Conservation (phyloP, 2,113 vertebrate genomes). For the Gymnogyps californianus region DNA sequence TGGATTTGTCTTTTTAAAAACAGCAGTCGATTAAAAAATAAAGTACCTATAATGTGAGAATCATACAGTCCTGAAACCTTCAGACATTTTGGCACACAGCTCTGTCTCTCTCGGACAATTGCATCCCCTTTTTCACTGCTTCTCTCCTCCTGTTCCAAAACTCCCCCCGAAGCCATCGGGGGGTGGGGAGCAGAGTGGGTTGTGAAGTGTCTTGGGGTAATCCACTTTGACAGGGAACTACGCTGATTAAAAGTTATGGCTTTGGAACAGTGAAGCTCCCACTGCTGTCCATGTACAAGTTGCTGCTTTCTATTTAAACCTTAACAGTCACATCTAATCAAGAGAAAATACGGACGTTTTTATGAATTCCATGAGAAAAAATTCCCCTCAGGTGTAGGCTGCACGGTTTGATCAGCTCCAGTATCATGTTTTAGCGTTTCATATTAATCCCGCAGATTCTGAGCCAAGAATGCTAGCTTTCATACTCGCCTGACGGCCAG, state of each 20-base stretch:
- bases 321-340: conserved; percentile 57
- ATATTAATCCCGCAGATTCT: neutral
- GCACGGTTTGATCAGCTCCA: conserved; percentile 26
- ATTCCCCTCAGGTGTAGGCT: conserved; percentile 59
- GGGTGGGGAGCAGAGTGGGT: neutral
- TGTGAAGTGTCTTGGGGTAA: conserved; percentile 58
- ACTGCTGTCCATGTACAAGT: conserved; percentile 1
- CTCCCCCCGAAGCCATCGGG: neutral
- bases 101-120: conserved; percentile 50
- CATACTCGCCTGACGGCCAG: neutral
- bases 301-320: conserved; percentile 37
- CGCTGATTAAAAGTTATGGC: conserved; percentile 43
- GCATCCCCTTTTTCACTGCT: conserved; percentile 3
- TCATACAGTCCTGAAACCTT: neutral
- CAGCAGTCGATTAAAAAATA: neutral
- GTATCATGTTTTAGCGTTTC: neutral
- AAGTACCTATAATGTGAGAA: conserved; percentile 13
- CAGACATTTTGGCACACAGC: conserved; percentile 40
- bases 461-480: conserved; percentile 32
- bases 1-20: neutral
- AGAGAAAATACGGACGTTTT: conserved; percentile 24
- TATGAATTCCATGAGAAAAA: conserved; percentile 58
- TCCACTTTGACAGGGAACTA: conserved; percentile 38
- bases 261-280: conserved; percentile 34
- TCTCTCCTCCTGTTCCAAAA: conserved; percentile 17